Conservation (phyloP, 2,113 vertebrate genomes). For the Brachyistius frenatus region DNA sequence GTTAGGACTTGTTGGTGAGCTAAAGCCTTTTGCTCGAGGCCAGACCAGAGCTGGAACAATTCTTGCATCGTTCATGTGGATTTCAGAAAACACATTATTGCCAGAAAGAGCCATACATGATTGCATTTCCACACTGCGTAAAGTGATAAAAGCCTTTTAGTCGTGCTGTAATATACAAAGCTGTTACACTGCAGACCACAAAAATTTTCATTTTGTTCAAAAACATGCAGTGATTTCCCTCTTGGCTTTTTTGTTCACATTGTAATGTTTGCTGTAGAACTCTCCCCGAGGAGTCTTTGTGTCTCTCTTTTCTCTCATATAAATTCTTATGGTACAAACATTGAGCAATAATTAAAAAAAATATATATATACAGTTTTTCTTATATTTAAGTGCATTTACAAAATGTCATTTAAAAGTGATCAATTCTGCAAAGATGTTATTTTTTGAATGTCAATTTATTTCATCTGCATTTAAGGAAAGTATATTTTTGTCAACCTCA, state of each 20-base stretch:
- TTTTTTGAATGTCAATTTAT: background rate
- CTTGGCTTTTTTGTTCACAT: slow-evolving; percentile 13
- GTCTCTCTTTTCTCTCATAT: background rate
- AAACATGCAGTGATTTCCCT: slow-evolving; percentile 51
- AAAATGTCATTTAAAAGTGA: background rate
- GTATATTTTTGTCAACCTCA: background rate
- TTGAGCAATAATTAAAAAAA: background rate
- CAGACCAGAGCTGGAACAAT: slow-evolving; percentile 11
- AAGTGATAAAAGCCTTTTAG: slow-evolving; percentile 70
- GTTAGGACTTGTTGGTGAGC: slow-evolving; percentile 12
- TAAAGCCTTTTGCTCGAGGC: slow-evolving; percentile 8
- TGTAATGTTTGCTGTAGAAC: slow-evolving; percentile 46
- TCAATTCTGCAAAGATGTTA: background rate
- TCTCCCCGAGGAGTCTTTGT: background rate
- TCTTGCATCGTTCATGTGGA: slow-evolving; percentile 51
- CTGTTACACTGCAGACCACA: slow-evolving; percentile 59
- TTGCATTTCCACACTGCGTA: slow-evolving; percentile 68
- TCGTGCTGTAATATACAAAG: slow-evolving; percentile 55
- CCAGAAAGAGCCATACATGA: slow-evolving; percentile 56
- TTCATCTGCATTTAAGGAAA: background rate
- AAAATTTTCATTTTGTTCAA: slow-evolving; percentile 60
- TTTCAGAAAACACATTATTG: slow-evolving; percentile 42
- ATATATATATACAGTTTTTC: too few relatives aligned
- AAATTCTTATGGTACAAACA: background rate
- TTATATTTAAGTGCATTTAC: too few relatives aligned